Percentiles rank a stretch among this genome's conserved stretches.
These are phyloP conservation scores for Drosophila punjabiensis DNA, from an alignment of 1,140 invertebrate species.

Conservation along the genomic window DNA sequence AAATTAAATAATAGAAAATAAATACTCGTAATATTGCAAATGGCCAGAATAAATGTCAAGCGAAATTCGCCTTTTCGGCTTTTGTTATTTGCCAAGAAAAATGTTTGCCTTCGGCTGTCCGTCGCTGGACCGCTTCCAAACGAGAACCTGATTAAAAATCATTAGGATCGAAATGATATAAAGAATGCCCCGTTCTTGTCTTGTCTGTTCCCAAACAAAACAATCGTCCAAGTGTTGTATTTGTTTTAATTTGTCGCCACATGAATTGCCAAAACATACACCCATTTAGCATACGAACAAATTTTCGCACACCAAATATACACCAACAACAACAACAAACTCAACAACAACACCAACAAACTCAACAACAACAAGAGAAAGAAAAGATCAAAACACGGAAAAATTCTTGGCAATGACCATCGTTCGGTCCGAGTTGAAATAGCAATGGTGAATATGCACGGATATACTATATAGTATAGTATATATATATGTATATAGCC, in stretches of 20 bases:
- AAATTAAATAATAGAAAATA: constrained; percentile 14
- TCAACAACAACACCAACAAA: no score
- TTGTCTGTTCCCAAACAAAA: neutral
- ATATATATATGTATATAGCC: neutral
- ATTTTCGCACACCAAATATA: constrained; percentile 61
- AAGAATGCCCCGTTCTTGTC: constrained; percentile 31
- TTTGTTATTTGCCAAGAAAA: constrained; percentile 44
- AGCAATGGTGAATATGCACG: constrained; percentile 70
- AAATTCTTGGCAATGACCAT: constrained; percentile 84
- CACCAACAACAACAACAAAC: constrained; percentile 6
- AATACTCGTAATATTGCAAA: constrained; percentile 31
- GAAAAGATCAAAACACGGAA: constrained; percentile 78
- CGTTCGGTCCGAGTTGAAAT: constrained; percentile 66
- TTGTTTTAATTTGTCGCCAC: constrained; percentile 80
- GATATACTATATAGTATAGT: constrained; percentile 16
- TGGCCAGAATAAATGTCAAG: constrained; percentile 53
- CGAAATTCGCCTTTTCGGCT: constrained; percentile 22
- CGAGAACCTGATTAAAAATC: constrained; percentile 55
- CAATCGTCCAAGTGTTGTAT: constrained; percentile 25
- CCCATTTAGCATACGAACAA: constrained; percentile 53
- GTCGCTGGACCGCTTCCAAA: constrained; percentile 43
- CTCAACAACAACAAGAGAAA: constrained; percentile 12
- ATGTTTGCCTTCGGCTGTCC: constrained; percentile 36
- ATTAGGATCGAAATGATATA: constrained; percentile 60
- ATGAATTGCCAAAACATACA: constrained; percentile 73